These are phyloP conservation scores for Danionella dracula DNA, from an alignment of 2,797 vertebrate genomes.

Conservation along the genomic window DNA sequence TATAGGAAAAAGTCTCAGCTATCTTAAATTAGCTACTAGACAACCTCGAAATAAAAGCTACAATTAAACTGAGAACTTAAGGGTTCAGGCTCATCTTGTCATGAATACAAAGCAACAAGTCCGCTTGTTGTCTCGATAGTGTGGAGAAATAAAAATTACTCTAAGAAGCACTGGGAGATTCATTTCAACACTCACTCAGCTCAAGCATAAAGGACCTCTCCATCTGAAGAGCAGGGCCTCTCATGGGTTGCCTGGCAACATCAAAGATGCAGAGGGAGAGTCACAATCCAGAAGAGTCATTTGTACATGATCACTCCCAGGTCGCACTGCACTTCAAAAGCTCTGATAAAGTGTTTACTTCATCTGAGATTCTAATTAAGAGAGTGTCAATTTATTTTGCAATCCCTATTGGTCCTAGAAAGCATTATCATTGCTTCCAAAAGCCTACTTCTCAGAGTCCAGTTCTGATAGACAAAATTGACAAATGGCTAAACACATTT, in stretches of 20 bases:
- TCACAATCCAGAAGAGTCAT: conserved; percentile 43
- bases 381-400: conserved; percentile 28
- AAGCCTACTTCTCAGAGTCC: neutral
- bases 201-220: conserved; percentile 47
- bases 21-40: no score
- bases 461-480: neutral
- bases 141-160: conserved; percentile 20
- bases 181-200: conserved; percentile 46
- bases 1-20: no score
- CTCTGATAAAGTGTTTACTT: conserved; percentile 37
- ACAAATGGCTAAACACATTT: conserved; percentile 18
- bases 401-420: neutral
- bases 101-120: conserved; percentile 2
- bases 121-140: conserved; percentile 13
- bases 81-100: neutral
- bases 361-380: conserved; percentile 6
- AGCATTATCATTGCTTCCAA: neutral
- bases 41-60: neutral
- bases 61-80: neutral
- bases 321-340: conserved; percentile 39
- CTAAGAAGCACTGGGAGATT: conserved; percentile 22
- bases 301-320: conserved; percentile 35
- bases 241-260: conserved; percentile 52
- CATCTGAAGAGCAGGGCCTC: conserved; percentile 45
- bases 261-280: conserved; percentile 43